A percentile compares a stretch with the other conserved stretches of the same genome.
These are phyloP conservation scores for Daphoenositta chrysoptera DNA, from an alignment of 2,113 vertebrate genomes.

Conservation along the genomic window DNA sequence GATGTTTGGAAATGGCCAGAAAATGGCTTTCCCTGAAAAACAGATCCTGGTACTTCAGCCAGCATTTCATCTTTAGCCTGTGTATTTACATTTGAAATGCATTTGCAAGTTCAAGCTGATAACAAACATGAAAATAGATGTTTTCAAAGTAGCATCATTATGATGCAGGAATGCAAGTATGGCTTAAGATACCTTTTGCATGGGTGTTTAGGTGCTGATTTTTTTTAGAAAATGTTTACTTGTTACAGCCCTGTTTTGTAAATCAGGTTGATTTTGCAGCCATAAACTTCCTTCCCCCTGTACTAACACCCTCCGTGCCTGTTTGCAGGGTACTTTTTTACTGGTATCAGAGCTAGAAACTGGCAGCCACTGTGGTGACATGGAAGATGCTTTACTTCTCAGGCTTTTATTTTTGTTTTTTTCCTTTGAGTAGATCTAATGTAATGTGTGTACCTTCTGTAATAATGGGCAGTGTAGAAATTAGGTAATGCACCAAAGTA, in stretches of 20 bases:
- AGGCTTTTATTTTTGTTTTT: neutral
- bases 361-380: neutral
- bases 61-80: neutral
- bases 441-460: neutral
- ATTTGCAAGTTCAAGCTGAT: neutral
- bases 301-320: neutral
- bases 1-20: neutral
- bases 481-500: neutral
- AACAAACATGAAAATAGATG: neutral
- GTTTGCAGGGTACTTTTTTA: neutral
- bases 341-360: neutral
- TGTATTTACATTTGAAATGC: neutral
- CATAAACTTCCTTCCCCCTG: neutral
- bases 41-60: neutral
- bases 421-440: neutral
- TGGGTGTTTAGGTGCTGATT: neutral
- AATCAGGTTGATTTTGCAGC: neutral
- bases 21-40: neutral
- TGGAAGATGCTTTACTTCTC: neutral
- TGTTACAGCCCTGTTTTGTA: neutral
- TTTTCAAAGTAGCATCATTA: neutral
- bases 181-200: neutral
- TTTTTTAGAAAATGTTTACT: neutral
- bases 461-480: neutral
- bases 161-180: neutral